Evolutionary conservation across 1,140 invertebrate genomes (phyloP), one percentile per base, ranked within the genome.

Genomic region (Drosophila azteca): DNA sequence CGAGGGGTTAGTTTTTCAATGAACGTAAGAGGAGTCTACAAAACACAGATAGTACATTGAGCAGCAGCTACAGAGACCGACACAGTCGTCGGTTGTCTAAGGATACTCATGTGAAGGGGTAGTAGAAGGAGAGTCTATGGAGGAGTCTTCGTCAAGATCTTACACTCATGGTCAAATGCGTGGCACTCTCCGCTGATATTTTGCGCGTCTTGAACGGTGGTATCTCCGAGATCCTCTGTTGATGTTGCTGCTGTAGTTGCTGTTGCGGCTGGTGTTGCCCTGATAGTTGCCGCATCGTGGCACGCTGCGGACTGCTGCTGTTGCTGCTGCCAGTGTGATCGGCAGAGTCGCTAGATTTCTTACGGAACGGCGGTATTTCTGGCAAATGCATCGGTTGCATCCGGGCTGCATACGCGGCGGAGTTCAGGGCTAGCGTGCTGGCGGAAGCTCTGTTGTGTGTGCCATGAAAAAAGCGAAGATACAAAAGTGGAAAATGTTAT

Each of bases 191-290:
- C 39, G 92, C 93, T 3, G 93, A 93, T 76, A 91, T 87, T 78
- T 93, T 93, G 49, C 92, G 91, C 9, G 93, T 92, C 81, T 90
- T 92, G 77, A 92, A 94, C 17, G 93, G 93, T 43, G 93, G 93
- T 78, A 94, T 94, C 79, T 93, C 92, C 6, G 91, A 53, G 15
- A 92, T 93, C 72, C 91, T 92, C 22, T 69, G 76, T 2, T 49
- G 73, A 39, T 39, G 35, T 24, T 77, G 64, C 1, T 65, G 63
- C 26, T n/a, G 79, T 52, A 29, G 64, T 7, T 60, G 73, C 17
- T 62, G 58, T 13, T 85, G 81, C 3, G 43, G 82, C 59, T 91
- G 81, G 13, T 60, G 57, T 15, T 85, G 83, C 24, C 72, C 60
- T 46, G 73, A 79, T 45, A 82, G 46, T 55, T 84, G 79, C 2